Conservation (phyloP, 2,797 vertebrate genomes). For the Neomorphus geoffroyi region DNA sequence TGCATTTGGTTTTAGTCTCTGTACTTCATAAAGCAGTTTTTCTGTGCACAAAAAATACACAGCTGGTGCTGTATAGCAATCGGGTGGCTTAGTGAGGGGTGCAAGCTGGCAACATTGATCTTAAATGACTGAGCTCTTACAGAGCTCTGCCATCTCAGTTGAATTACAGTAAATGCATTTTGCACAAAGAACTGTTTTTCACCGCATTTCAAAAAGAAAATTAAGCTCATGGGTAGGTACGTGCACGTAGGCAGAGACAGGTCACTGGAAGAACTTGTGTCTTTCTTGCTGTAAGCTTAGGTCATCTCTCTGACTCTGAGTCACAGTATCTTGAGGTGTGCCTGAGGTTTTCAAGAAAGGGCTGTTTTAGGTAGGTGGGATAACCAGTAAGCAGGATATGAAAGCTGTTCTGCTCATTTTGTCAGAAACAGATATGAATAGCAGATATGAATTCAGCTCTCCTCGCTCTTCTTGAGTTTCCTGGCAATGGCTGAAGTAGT, state of each 20-base stretch:
- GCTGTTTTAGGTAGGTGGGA: not conserved
- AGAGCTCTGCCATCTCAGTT: not conserved
- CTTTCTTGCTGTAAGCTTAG: not conserved
- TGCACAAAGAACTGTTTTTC: not conserved
- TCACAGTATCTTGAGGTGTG: not conserved
- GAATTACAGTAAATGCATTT: not conserved
- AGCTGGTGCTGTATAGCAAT: rapidly evolving
- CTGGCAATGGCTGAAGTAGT: not conserved
- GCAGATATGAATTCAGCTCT: not conserved
- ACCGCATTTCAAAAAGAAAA: not conserved
- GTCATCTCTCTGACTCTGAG: not conserved
- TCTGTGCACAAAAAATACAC: not conserved
- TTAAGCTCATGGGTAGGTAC: not conserved
- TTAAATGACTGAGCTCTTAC: not conserved
- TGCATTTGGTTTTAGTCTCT: not conserved
- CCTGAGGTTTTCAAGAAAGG: not conserved
- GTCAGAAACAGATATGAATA: not conserved
- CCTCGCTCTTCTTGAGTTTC: not conserved
- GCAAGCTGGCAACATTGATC: not conserved
- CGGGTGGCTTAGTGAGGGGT: not conserved
- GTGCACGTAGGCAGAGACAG: not conserved
- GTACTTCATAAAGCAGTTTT: not conserved
- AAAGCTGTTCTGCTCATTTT: not conserved
- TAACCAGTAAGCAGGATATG: not conserved
- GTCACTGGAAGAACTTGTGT: not conserved